phyloP scores from a whole-genome alignment of 2,113 vertebrate genomes.

The Cyprinus carpio region DNA sequence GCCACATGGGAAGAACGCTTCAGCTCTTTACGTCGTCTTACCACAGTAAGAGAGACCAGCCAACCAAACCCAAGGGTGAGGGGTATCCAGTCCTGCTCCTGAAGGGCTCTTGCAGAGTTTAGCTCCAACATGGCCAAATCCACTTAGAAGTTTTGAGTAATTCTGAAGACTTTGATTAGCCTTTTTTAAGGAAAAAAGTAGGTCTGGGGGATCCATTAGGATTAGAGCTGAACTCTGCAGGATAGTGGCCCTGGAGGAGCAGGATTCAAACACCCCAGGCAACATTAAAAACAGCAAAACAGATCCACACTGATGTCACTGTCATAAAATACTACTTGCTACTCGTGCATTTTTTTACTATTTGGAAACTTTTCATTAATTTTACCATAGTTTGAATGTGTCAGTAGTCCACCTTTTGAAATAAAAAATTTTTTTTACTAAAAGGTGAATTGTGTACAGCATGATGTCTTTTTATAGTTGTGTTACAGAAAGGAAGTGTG shows the following conservation, averaged over 20 bases:
- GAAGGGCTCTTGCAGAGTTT: too few species aligned
- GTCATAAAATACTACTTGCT: background rate
- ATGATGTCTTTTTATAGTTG: background rate
- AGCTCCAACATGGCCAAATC: too few species aligned
- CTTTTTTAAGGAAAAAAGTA: too few species aligned
- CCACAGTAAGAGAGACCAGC: constrained; percentile 76
- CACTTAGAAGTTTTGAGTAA: background rate
- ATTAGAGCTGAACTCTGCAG: background rate
- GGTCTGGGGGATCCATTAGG: background rate
- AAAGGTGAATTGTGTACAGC: background rate
- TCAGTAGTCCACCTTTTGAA: background rate
- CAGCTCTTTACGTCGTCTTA: constrained; percentile 89
- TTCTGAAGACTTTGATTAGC: background rate
- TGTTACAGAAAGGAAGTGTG: background rate
- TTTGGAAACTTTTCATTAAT: background rate
- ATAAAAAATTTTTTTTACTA: background rate
- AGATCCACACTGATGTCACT: background rate
- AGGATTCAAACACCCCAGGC: background rate
- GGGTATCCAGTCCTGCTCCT: too few species aligned
- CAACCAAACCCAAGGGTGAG: background rate
- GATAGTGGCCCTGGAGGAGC: background rate
- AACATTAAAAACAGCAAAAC: background rate
- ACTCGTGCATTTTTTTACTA: background rate
- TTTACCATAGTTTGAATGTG: background rate
- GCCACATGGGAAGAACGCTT: constrained; percentile 93